phyloP scores from a whole-genome alignment of 1,140 invertebrate species.

The Cotesia vestalis region DNA sequence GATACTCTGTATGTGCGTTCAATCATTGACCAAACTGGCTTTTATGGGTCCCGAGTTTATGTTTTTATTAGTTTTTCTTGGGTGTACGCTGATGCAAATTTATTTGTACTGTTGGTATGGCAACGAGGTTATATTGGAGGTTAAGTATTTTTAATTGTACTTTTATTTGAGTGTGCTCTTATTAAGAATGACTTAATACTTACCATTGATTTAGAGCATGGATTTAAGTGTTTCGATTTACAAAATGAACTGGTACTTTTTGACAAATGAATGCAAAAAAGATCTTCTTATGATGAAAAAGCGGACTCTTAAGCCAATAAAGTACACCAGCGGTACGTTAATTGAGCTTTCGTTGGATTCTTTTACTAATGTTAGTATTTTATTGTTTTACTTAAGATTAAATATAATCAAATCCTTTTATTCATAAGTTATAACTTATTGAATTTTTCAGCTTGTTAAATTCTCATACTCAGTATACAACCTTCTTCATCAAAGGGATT shows the following conservation, averaged over 20 bases:
- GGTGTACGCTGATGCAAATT: constrained; percentile 35
- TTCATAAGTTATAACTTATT: no score
- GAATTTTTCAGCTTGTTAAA: no score
- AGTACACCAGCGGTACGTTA: neutral
- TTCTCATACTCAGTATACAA: no score
- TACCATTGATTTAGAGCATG: neutral
- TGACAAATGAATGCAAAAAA: neutral
- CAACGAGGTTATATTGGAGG: constrained; percentile 33
- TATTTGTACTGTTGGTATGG: constrained; percentile 44
- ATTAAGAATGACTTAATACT: no score
- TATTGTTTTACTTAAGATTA: no score
- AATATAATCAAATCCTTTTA: no score
- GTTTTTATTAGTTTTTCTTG: constrained; percentile 30
- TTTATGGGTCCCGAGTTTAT: constrained; percentile 30
- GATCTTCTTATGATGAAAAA: neutral
- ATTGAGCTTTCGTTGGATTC: constrained; percentile 4
- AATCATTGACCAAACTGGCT: constrained; percentile 36
- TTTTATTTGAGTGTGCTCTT: neutral
- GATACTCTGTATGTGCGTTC: constrained; percentile 39
- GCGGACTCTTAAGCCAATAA: neutral
- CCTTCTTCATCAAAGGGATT: no score
- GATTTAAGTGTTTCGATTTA: neutral
- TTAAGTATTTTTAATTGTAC: neutral
- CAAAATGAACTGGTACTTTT: neutral
- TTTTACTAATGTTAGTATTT: neutral